phyloP scores from a whole-genome alignment of 2,888 invertebrate genomes.

The Campoplex capitator region DNA sequence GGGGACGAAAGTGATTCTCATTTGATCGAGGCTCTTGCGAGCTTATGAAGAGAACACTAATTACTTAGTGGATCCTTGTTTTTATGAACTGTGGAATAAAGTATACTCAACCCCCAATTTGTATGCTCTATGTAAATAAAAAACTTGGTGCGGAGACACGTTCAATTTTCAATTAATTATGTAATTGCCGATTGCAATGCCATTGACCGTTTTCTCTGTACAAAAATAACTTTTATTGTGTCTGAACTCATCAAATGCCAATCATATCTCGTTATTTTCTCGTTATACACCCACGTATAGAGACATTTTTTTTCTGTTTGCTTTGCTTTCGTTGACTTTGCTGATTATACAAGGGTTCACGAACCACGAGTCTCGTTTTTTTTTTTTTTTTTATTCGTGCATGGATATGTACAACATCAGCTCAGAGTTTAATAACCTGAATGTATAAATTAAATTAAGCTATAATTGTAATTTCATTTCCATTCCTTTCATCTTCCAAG shows the following conservation, averaged over 20 bases:
- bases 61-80: neutral
- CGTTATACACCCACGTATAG: constrained; percentile 41
- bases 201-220: constrained; percentile 8
- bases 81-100: neutral
- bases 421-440: neutral
- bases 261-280: constrained; percentile 33
- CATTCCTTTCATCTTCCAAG: neutral
- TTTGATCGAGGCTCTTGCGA: neutral
- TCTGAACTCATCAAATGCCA: constrained; percentile 24
- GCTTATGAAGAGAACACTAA: neutral
- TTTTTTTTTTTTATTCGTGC: neutral
- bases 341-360: constrained; percentile 23
- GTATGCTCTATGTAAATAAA: neutral
- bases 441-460: neutral
- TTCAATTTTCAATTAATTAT: constrained; percentile 11
- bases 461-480: too few species aligned
- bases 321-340: constrained; percentile 1
- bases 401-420: neutral
- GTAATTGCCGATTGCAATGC: neutral
- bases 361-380: neutral
- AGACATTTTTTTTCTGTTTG: constrained; percentile 39
- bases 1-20: neutral
- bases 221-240: constrained; percentile 20
- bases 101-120: neutral
- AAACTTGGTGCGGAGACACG: neutral